These are phyloP conservation scores for Dugesia japonica DNA, from an alignment of 2,888 invertebrate species.

Conservation along the genomic window DNA sequence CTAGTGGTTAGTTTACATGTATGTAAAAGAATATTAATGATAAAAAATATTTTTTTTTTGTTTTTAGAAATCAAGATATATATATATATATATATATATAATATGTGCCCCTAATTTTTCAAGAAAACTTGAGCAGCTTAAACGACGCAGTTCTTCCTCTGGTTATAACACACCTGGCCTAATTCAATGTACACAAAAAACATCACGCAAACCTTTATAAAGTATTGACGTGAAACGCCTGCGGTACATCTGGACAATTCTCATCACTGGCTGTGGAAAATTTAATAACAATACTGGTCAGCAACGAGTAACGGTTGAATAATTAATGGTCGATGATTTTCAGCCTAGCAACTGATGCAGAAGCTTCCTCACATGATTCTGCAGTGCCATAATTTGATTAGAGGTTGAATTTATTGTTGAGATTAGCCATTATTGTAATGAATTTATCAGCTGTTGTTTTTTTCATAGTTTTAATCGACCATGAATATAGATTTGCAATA, in stretches of 20 bases:
- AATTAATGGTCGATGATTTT: conserved; percentile 20
- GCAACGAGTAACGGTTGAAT: conserved; percentile 14
- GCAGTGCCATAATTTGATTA: conserved; percentile 20
- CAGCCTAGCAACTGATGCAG: conserved; percentile 20
- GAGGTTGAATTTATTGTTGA: conserved; percentile 16
- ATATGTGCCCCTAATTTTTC: too few relatives aligned
- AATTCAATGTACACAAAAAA: neutral
- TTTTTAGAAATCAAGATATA: too few relatives aligned
- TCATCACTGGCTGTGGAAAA: neutral
- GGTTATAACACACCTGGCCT: neutral
- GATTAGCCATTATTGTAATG: conserved; percentile 20
- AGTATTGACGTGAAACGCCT: conserved; percentile 20
- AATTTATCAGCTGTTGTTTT: conserved; percentile 17
- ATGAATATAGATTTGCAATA: conserved; percentile 5
- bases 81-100: too few relatives aligned
- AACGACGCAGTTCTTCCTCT: neutral
- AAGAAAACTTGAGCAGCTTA: neutral
- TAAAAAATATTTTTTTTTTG: too few relatives aligned
- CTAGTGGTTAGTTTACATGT: too few relatives aligned
- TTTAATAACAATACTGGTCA: conserved; percentile 20
- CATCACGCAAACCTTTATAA: conserved; percentile 20
- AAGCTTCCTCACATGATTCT: conserved; percentile 9
- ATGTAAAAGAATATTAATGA: too few relatives aligned
- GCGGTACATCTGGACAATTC: conserved; percentile 20
- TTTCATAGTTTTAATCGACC: conserved; percentile 11